phyloP scores from a whole-genome alignment of 1,140 invertebrate genomes.

The Grapholita molesta region DNA sequence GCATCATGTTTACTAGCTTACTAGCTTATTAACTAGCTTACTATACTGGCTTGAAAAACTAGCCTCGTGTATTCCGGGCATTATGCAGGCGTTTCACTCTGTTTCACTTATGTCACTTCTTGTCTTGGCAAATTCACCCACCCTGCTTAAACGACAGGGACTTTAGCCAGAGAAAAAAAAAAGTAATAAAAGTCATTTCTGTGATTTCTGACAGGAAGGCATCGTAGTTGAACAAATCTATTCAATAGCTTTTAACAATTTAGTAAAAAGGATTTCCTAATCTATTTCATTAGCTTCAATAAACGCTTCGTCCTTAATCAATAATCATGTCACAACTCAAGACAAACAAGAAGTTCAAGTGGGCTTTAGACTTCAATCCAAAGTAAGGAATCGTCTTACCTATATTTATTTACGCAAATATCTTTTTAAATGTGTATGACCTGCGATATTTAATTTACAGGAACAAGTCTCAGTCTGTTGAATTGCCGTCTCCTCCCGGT shows the following conservation, averaged over 20 bases:
- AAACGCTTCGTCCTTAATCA: neutral
- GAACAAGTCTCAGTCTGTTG: constrained; percentile 47
- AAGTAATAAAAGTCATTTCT: too few relatives aligned
- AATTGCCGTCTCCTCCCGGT: constrained; percentile 88
- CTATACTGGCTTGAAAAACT: too few relatives aligned
- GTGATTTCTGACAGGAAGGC: too few relatives aligned
- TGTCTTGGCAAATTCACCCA: too few relatives aligned
- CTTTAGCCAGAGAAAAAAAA: too few relatives aligned
- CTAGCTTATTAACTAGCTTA: too few relatives aligned
- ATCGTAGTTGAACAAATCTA: too few relatives aligned
- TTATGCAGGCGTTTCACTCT: too few relatives aligned
- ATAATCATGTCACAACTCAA: constrained; percentile 58
- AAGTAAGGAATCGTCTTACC: constrained; percentile 44
- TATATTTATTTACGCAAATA: neutral
- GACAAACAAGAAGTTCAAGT: constrained; percentile 69
- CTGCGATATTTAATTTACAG: constrained; percentile 33
- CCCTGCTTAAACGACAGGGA: too few relatives aligned
- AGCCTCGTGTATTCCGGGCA: too few relatives aligned
- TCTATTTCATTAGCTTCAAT: neutral
- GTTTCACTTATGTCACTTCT: too few relatives aligned
- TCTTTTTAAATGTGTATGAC: neutral
- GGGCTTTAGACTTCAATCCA: constrained; percentile 68
- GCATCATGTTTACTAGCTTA: too few relatives aligned
- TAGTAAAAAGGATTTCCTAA: neutral
- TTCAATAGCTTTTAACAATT: constrained; percentile 1